phyloP scores from a whole-genome alignment of 2,797 vertebrate genomes.

The Phoeniculus purpureus region DNA sequence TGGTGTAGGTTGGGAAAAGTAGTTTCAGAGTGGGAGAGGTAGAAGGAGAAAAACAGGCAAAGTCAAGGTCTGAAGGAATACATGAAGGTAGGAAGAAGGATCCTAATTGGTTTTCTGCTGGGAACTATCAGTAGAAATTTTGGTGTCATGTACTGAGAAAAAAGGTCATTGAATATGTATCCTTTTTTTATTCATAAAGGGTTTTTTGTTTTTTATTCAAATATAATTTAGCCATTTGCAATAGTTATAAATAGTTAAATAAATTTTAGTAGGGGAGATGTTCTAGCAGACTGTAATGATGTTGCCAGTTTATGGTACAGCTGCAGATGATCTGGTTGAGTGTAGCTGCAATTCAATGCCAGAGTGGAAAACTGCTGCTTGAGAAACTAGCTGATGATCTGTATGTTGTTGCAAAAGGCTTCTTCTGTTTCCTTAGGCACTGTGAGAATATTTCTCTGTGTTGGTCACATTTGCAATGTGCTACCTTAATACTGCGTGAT shows the following conservation, averaged over 20 bases:
- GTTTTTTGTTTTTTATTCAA: fast-evolving
- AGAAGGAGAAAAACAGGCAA: background rate
- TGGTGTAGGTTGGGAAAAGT: background rate
- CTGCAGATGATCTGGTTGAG: background rate
- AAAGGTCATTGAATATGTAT: background rate
- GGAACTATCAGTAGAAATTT: background rate
- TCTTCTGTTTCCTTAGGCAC: background rate
- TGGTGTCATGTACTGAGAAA: background rate
- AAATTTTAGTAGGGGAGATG: background rate
- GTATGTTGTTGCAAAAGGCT: background rate
- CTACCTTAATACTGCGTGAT: background rate
- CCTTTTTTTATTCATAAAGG: background rate
- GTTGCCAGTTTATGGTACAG: background rate
- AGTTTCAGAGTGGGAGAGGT: background rate
- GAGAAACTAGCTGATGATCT: background rate
- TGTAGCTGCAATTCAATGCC: background rate
- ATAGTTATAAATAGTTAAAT: background rate
- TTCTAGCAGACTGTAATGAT: background rate
- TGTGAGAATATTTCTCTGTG: background rate
- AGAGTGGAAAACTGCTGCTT: background rate
- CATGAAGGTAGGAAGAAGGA: background rate
- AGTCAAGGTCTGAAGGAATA: background rate
- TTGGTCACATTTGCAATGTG: background rate
- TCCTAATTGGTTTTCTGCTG: background rate
- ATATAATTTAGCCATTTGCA: background rate